These are phyloP conservation scores for Myripristis murdjan DNA, from an alignment of 2,797 vertebrate genomes.

Conservation along the genomic window DNA sequence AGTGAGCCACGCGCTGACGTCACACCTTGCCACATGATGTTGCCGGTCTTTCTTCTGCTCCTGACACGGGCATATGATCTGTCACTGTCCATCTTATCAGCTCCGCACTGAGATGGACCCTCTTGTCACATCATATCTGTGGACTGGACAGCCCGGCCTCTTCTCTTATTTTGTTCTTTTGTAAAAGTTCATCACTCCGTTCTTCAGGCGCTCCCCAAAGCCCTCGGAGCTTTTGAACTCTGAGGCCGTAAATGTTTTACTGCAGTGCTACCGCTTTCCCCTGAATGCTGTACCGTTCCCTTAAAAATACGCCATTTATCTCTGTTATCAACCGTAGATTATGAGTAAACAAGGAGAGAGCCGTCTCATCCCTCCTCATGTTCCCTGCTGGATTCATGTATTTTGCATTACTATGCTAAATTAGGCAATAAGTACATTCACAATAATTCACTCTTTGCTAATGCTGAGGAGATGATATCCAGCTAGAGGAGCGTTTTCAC, in stretches of 20 bases:
- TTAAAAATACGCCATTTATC: not conserved
- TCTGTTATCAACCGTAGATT: not conserved
- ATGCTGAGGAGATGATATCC: not conserved
- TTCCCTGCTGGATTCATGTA: not conserved
- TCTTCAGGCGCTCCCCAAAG: no score
- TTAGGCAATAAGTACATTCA: not conserved
- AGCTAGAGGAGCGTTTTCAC: not conserved
- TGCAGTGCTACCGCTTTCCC: not conserved
- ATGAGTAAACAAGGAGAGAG: not conserved
- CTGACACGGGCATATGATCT: no score
- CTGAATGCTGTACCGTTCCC: not conserved
- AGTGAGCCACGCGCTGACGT: no score
- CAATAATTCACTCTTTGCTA: not conserved
- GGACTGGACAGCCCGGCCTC: not conserved
- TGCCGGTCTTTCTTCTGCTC: no score
- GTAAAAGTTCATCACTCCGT: not conserved
- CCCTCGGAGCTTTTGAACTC: not conserved
- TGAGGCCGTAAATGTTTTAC: not conserved
- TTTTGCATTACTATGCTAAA: not conserved
- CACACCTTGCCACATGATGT: no score
- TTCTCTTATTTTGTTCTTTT: slow-evolving; percentile 4
- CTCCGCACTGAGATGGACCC: not conserved
- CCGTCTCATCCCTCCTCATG: not conserved
- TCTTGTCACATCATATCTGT: not conserved
- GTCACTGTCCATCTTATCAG: not conserved